phyloP scores from a whole-genome alignment of 2,888 invertebrate species.

The Andrena fulva region DNA sequence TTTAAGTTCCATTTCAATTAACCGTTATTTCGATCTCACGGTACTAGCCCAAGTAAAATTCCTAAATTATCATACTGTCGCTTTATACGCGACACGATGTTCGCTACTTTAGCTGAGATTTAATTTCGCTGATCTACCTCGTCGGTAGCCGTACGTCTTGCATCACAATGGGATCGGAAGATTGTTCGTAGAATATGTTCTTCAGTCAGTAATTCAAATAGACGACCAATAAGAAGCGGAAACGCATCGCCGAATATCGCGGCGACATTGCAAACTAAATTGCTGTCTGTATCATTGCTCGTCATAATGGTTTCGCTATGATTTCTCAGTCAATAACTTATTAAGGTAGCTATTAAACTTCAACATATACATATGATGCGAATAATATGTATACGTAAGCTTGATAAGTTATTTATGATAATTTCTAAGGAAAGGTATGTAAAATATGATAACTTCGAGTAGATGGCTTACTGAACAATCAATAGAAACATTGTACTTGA shows the following conservation, averaged over 20 bases:
- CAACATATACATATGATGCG: constrained; percentile 2
- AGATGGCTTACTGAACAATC: constrained; percentile 46
- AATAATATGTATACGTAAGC: constrained; percentile 4
- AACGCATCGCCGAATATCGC: not conserved
- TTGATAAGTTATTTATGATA: constrained; percentile 28
- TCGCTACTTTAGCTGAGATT: constrained; percentile 52
- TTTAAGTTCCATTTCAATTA: constrained; percentile 99
- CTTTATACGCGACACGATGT: constrained; percentile 8
- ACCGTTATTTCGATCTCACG: constrained; percentile 11
- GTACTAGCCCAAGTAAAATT: constrained; percentile 52
- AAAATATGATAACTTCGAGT: constrained; percentile 8
- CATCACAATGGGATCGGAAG: constrained; percentile 32
- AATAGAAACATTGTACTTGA: constrained; percentile 44
- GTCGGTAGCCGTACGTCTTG: constrained; percentile 48
- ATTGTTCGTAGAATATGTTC: constrained; percentile 28
- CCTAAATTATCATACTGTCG: constrained; percentile 35
- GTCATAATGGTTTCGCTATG: not conserved
- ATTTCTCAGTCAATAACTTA: not conserved
- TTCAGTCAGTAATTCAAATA: constrained; percentile 40
- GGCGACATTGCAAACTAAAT: not conserved
- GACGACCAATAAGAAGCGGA: constrained; percentile 17
- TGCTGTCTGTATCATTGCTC: not conserved
- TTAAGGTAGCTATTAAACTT: constrained; percentile 3
- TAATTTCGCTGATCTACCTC: constrained; percentile 66
- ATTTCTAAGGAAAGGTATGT: constrained; percentile 5